Evolutionary conservation across 2,113 vertebrate genomes (phyloP).

Genomic region (Ploceus nigricollis): DNA sequence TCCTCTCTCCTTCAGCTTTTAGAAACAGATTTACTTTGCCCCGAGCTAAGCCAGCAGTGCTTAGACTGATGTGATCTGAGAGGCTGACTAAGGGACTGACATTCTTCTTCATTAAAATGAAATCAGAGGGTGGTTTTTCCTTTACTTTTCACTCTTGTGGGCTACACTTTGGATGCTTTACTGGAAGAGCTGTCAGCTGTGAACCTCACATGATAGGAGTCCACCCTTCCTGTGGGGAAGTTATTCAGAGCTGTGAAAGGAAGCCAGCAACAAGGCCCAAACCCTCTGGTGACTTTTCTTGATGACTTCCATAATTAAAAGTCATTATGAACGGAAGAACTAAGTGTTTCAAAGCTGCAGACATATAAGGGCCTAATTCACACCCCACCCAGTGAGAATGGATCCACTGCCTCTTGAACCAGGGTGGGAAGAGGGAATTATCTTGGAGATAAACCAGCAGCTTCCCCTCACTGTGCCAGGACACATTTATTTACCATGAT

Average conservation of each 20-base stretch:
- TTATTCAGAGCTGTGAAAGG: constrained; percentile 64
- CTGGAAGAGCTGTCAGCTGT: constrained; percentile 55
- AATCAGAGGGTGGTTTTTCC: constrained; percentile 24
- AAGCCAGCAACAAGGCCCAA: constrained; percentile 50
- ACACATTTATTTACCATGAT: background rate
- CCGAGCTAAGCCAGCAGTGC: background rate
- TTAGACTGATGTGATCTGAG: background rate
- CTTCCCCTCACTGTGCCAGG: background rate
- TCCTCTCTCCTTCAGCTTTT: background rate
- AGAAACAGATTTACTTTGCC: background rate
- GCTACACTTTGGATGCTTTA: constrained; percentile 2
- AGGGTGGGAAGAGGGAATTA: constrained; percentile 4
- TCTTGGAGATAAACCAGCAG: background rate
- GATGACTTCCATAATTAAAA: constrained; percentile 62
- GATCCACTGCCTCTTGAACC: background rate
- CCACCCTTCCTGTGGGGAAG: constrained; percentile 67
- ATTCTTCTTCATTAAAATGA: constrained; percentile 17
- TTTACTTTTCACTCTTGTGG: constrained; percentile 27
- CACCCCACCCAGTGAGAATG: constrained; percentile 20
- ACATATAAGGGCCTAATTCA: constrained; percentile 11
- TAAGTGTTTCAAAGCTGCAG: constrained; percentile 42
- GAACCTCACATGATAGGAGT: constrained; percentile 38
- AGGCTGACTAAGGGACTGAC: background rate
- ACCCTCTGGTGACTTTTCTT: constrained; percentile 56
- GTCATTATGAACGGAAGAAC: constrained; percentile 50